Percentiles rank a stretch among this genome's conserved stretches.
phyloP scores from a whole-genome alignment of 2,113 vertebrate genomes.

The Mustelus asterias region DNA sequence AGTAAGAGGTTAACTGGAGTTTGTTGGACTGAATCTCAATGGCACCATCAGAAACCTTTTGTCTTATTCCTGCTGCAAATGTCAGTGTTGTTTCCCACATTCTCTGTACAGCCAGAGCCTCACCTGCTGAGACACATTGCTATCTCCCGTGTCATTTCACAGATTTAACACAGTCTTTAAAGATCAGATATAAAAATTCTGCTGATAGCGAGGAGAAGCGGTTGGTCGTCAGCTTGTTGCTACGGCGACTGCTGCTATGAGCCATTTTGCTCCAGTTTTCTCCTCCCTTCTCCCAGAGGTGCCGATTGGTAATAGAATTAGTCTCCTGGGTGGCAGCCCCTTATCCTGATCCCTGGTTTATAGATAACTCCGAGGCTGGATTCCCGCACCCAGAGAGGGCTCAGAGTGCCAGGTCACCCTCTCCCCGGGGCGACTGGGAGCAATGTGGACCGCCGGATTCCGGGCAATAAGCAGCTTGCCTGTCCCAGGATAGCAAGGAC shows the following conservation, averaged over 20 bases:
- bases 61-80: not conserved
- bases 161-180: not conserved
- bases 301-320: not conserved
- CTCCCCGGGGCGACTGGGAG: not conserved
- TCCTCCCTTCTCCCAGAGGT: not conserved
- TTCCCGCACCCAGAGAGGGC: not conserved
- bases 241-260: not conserved
- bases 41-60: too few species aligned
- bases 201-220: not conserved
- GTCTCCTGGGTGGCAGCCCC: too few species aligned
- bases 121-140: not conserved
- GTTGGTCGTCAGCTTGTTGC: not conserved
- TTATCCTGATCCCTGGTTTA: not conserved
- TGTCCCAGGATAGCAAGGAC: too few species aligned
- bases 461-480: too few species aligned
- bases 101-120: not conserved
- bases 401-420: not conserved
- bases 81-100: not conserved
- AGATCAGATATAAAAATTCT: not conserved
- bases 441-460: too few species aligned
- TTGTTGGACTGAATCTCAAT: not conserved
- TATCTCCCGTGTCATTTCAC: not conserved
- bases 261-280: not conserved
- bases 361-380: not conserved
- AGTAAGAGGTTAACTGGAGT: not conserved